These are phyloP conservation scores for Tuberolachnus salignus DNA, from an alignment of 2,888 invertebrate species.

Conservation along the genomic window DNA sequence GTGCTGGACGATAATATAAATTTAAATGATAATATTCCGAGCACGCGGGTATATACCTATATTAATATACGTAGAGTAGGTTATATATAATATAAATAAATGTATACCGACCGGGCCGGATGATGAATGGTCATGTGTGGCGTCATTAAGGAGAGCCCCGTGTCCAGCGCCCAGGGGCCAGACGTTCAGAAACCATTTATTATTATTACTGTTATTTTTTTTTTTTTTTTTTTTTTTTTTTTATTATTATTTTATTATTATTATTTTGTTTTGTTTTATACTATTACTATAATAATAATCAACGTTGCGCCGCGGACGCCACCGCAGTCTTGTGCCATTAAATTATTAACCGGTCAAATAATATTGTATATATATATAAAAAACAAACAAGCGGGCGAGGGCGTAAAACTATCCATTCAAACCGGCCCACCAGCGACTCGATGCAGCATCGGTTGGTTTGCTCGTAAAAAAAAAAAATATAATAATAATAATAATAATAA, in stretches of 20 bases:
- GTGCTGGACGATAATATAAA: conserved; percentile 31
- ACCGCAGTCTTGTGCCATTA: conserved; percentile 47
- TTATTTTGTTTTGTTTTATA: conserved; percentile 51
- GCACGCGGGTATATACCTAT: neutral
- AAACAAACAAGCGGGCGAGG: conserved; percentile 51
- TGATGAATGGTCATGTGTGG: conserved; percentile 54
- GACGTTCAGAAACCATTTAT: conserved; percentile 52
- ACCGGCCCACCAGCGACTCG: conserved; percentile 17
- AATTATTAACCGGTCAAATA: conserved; percentile 56
- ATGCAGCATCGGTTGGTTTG: neutral
- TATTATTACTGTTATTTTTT: conserved; percentile 47
- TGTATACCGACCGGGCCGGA: conserved; percentile 24
- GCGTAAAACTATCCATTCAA: conserved; percentile 48
- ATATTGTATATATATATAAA: neutral
- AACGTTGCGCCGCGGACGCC: conserved; percentile 36
- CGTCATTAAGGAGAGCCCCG: conserved; percentile 47
- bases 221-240: conserved; percentile 39
- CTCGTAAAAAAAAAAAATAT: conserved; percentile 40
- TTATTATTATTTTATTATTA: conserved; percentile 45
- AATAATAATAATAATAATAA: no score
- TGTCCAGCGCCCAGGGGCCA: conserved; percentile 52
- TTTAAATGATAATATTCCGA: conserved; percentile 48
- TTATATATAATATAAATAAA: no score
- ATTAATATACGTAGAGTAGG: neutral
- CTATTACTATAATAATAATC: conserved; percentile 47